Evolutionary conservation across 2,113 vertebrate species (phyloP), one percentile per base, ranked within the genome.

Genomic region (Antechinus flavipes): DNA sequence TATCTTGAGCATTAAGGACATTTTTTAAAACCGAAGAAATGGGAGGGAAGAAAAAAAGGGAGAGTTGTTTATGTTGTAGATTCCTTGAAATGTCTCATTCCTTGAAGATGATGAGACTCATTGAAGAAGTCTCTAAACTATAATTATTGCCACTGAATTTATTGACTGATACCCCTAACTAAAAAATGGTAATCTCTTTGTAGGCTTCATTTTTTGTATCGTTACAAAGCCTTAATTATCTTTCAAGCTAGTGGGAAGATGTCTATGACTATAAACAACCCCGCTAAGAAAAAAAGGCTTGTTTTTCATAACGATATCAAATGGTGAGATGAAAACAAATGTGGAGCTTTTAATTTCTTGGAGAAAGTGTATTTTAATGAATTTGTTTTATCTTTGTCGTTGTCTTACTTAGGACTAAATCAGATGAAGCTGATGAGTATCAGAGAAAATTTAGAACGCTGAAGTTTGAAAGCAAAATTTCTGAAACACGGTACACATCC

Each of bases 381-480:
- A 23, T 96, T 96, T 98, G 49, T 93, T 91, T 68, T 6, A n/a
- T 68, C 61, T 68, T 68, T 68, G 11, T 68, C 30, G 58, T 68
- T 68, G 12, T 98, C 97, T 96, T 97, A 99, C 97, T 96, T 97
- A 99, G 99, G 98, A 98, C 98, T 96, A 99, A 99, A 97, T 98
- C 97, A 93, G 95, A 98, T n/a, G 98, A 98, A 98, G 98, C 97
- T 26, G 99, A 99, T 93, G 98, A 98, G 91, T 98, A 98, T 97
- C 98, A 98, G 91, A 98, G 95, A 26, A 98, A 98, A 90, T 98
- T 99, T 96, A 98, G 98, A 92, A 98, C 99, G 96, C 97, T 98
- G 55, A 98, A 99, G 96, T 98, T 97, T 27, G 98, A 99, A 97
- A 98, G 98, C 93, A 97, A 98, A 92, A 97, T 97, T 96, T 96